Evolutionary conservation across 2,797 vertebrate genomes (phyloP).

Genomic region (Acanthurus lineatus): DNA sequence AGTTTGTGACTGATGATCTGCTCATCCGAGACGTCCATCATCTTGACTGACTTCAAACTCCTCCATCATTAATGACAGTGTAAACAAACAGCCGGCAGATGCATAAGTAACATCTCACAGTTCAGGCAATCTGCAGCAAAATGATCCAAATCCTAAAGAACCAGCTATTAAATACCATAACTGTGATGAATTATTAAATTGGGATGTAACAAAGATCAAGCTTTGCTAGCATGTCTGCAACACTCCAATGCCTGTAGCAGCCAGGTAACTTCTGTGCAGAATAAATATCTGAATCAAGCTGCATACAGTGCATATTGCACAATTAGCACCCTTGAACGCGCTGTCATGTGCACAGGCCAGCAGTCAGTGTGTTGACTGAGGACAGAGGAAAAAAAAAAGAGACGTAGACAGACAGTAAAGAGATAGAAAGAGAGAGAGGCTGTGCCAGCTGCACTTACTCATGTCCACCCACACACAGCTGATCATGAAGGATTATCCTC

Average conservation of each 20-base stretch:
- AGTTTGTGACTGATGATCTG: slow-evolving; percentile 4
- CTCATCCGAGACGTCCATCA: slow-evolving; percentile 11
- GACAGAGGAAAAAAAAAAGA: slow-evolving; percentile 28
- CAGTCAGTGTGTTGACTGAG: slow-evolving; percentile 49
- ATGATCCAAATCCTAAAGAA: not conserved
- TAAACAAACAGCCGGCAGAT: slow-evolving; percentile 1
- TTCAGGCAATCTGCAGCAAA: not conserved
- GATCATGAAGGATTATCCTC: slow-evolving; percentile 82
- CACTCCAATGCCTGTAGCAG: not conserved
- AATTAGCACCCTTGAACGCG: slow-evolving; percentile 34
- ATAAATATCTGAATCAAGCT: slow-evolving; percentile 6
- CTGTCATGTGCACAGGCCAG: slow-evolving; percentile 35
- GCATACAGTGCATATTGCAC: slow-evolving; percentile 26
- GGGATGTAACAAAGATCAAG: not conserved
- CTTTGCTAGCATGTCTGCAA: not conserved
- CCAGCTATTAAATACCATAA: not conserved
- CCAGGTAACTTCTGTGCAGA: not conserved
- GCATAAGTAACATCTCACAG: slow-evolving; percentile 18
- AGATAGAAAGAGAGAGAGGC: slow-evolving; percentile 20
- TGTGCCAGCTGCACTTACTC: slow-evolving; percentile 77
- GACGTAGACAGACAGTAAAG: slow-evolving; percentile 36
- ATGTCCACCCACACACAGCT: slow-evolving; percentile 84
- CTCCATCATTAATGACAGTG: slow-evolving; percentile 8
- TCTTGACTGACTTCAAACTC: slow-evolving; percentile 22
- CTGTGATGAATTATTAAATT: not conserved